Base-by-base conservation (phyloP, 1,140 invertebrate species). In the Diuraphis noxia region DNA sequence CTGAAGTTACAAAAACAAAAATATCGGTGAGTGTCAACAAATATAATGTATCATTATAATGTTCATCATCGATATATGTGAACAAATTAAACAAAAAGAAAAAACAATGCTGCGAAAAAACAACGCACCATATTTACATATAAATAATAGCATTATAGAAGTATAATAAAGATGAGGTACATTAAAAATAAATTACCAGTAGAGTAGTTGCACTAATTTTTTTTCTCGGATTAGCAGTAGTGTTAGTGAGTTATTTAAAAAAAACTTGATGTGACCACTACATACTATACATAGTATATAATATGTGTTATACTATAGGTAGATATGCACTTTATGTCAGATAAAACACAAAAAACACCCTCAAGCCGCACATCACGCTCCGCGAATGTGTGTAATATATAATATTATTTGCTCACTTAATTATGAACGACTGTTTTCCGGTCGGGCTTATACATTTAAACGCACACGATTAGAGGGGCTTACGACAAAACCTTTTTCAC, bases 381-480 rank as follows among this genome's bases (percentile, higher is more conserved):
- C 4, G 38, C 81, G 9, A 25, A 38, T 38, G 36, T 25, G 40
- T 41, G n/a, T 41, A 30, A 41, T 41, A 82, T 30, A 30, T 40
- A 8, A 40, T 40, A 25, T 25, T 41, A 82, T 84, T 43, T 43
- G 84, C 38, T 88, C 86, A 63, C 86, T 88, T 49, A 88, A 88
- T 88, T 88, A 88, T 23, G 49, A 56, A 63, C 36, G 49, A 63
- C 49, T 40, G 86, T 88, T 88, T 87, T 87, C 86, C 86, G 49
- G 52, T 21, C 49, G 10, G 49, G 34, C 49, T 63, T 63, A 56
- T 38, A 63, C 86, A 19, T 88, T 63, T 88, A 63, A 63, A 56
- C 86, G 49, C 52, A 38, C 49, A 30, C 86, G 49, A 88, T 88
- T 63, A 63, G 86, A 38, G 86, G 46, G 49, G 36, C 36, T 88